phyloP scores from a whole-genome alignment of 1,140 invertebrate species.

The Hycleus phaleratus region DNA sequence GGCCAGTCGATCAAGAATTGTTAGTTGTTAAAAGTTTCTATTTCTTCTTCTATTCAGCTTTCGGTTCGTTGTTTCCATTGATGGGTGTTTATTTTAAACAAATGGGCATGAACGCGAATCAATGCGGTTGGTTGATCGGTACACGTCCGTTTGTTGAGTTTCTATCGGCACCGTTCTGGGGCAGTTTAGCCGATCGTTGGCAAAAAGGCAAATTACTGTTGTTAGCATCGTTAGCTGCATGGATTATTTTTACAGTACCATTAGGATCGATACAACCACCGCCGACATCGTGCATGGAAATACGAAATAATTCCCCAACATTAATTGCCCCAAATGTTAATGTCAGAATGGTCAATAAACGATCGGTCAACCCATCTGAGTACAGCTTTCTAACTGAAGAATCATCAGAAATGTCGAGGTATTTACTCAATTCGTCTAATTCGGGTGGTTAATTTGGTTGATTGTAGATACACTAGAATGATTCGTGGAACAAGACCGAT shows the following conservation, averaged over 20 bases:
- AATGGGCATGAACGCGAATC: constrained; percentile 94
- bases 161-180: constrained; percentile 96
- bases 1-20: constrained; percentile 78
- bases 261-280: constrained; percentile 92
- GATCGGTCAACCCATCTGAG: constrained; percentile 26
- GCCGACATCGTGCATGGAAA: constrained; percentile 76
- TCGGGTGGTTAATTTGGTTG: neutral
- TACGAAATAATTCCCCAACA: constrained; percentile 60
- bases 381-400: constrained; percentile 1
- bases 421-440: neutral
- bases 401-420: constrained; percentile 5
- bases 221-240: constrained; percentile 83
- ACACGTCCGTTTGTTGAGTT: constrained; percentile 95
- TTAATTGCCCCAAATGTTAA: constrained; percentile 44
- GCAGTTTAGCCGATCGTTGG: constrained; percentile 86
- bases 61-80: constrained; percentile 94
- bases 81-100: constrained; percentile 99
- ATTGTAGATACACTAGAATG: constrained; percentile 22
- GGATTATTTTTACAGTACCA: constrained; percentile 95
- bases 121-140: constrained; percentile 88
- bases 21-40: constrained; percentile 95
- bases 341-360: constrained; percentile 34
- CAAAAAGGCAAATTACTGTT: constrained; percentile 81
- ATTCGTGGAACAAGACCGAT: constrained; percentile 19
- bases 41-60: constrained; percentile 99